Evolutionary conservation across 2,888 invertebrate genomes (phyloP), one percentile per base, ranked within the genome.

Genomic region (Chrysotoxum bicinctum): DNA sequence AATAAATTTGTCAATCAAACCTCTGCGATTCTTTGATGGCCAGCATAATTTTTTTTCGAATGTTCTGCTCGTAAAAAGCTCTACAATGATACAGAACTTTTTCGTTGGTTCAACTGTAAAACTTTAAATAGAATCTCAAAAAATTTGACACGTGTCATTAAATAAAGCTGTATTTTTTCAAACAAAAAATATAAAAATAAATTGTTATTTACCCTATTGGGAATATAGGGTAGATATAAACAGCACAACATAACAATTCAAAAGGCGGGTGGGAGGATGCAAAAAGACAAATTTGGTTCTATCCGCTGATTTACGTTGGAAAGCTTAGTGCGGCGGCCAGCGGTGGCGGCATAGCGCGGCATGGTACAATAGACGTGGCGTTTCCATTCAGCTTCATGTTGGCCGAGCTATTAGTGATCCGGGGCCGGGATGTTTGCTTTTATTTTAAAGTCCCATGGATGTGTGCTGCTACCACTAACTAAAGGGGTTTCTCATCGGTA

Each of bases 231-330:
- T 26, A 19, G 30, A 30, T 19, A 30, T 62, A 62, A 64, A 14
- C 43, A 62, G 16, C 19, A 35, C 35, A 50, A 50, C 48, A 50
- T 21, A 52, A 60, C 45, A 74, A 73, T 69, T 68, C 50, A 37
- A 70, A 50, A 73, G 8, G 16, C 48, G 8, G 26, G 35, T 21
- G 58, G n/a, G 32, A 60, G 73, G 72, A 80, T 76, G 76, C 35
- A 73, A 85, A n/a, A 73, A 69, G 81, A 85, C 81, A 85, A 81
- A 75, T 84, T 84, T 81, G 73, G 62, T 81, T 76, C 64, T 54
- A 72, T 52, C 64, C 73, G 62, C 76, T 85, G 81, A 85, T 81
- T 85, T 85, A 85, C 81, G 81, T 76, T 35, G 58, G 40, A 30
- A 54, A 69, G 78, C 60, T 40, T 74, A 66, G 66, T 37, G 62